A percentile compares a stretch with the other conserved stretches of the same genome.
These are phyloP conservation scores for Enteromius anoplus DNA, from an alignment of 2,797 vertebrate species.

Conservation along the genomic window DNA sequence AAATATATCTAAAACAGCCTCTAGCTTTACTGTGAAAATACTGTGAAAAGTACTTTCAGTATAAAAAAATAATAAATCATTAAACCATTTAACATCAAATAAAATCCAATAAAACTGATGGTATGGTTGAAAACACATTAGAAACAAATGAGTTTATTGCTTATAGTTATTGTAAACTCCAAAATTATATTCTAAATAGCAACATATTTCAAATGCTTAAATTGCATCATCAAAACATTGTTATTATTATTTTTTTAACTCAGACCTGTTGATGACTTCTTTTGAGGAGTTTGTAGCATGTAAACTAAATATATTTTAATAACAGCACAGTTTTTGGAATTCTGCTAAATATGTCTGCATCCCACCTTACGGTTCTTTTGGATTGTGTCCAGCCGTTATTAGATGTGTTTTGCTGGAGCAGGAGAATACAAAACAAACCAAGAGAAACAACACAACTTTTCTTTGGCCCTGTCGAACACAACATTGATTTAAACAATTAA, in stretches of 20 bases:
- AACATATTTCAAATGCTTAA: too few species aligned
- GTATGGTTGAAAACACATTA: background rate
- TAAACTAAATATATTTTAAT: background rate
- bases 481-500: background rate
- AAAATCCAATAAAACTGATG: background rate
- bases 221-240: background rate
- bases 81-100: background rate
- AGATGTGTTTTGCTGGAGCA: background rate
- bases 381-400: background rate
- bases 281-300: background rate
- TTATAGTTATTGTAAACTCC: background rate
- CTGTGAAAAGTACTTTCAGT: constrained; percentile 6
- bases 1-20: background rate
- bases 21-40: constrained; percentile 15
- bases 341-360: background rate
- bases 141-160: background rate
- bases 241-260: background rate
- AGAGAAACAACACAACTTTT: background rate
- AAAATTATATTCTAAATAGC: background rate
- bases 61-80: background rate
- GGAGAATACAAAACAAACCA: background rate
- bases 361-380: background rate
- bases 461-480: background rate
- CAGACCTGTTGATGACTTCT: background rate
- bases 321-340: background rate